Evolutionary conservation across 2,113 vertebrate species (phyloP), one percentile per base, ranked within the genome.

Genomic region (Aphyosemion australe): DNA sequence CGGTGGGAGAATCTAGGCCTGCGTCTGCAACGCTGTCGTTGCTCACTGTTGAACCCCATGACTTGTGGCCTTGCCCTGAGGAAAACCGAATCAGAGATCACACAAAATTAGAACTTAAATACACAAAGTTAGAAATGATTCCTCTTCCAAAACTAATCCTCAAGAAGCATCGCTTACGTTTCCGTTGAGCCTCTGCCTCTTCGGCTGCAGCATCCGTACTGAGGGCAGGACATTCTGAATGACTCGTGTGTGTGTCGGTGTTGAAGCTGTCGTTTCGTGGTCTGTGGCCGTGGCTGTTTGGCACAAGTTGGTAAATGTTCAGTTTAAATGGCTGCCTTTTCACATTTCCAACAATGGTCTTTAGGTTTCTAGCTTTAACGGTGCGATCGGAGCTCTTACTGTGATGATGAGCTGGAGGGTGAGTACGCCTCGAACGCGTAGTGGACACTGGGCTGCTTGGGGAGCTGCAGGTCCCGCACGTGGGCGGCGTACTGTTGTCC

Each of bases 401-500:
- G 85, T 53, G 77, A 79, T 1, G 77, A 65, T 0, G 79, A 49
- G 55, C 64, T 79, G 92, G 57, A 9, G 86, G 90, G 61, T 1
- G 90, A 91, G 34, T 97, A 96, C 12, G 93, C 86, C 76, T 99
- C 95, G 0, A 98, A 99, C 45, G 92, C 80, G 5, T 98, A 98
- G 39, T 91, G 91, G 6, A 81, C 85, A 0, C 89, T 92, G 0
- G 94, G 93, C 62, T 98, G 95, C 1, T 93, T 93, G 0, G 83
- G 94, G 0, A 95, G 91, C 90, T 95, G 95, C 72, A 97, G 92
- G 84, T 95, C 94, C 69, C 85, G 83, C 10, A 98, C 95, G 5
- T 96, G 92, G 0, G 94, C 95, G 0, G 93, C 95, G 0, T 99
- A 99, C 67, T 98, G 97, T 83, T 95, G 96, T 12, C 97, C 97